These are phyloP conservation scores for Volucella inflata DNA, from an alignment of 2,888 invertebrate genomes.

Conservation along the genomic window DNA sequence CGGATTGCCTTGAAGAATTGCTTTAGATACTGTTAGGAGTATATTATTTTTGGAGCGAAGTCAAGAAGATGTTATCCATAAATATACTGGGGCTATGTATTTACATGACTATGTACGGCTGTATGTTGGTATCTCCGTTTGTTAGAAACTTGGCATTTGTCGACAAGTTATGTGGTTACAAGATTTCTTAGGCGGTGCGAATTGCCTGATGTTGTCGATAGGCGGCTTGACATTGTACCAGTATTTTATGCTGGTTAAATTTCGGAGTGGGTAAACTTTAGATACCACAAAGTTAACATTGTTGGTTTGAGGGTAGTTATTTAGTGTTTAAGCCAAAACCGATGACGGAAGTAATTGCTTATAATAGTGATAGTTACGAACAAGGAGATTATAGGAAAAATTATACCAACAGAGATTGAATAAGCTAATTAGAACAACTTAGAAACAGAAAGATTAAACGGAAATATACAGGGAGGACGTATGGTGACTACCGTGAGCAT, in stretches of 20 bases:
- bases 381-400: constrained; percentile 25
- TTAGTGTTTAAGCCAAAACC: constrained; percentile 49
- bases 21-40: constrained; percentile 61
- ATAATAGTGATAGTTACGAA: constrained; percentile 28
- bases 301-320: constrained; percentile 15
- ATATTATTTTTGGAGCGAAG: constrained; percentile 70
- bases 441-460: constrained; percentile 5
- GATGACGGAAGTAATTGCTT: constrained; percentile 63
- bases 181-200: constrained; percentile 67
- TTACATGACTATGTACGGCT: too few species aligned
- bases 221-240: constrained; percentile 40
- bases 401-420: constrained; percentile 28
- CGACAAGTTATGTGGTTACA: constrained; percentile 74
- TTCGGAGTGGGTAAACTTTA: constrained; percentile 27
- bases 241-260: constrained; percentile 12
- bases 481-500: not conserved
- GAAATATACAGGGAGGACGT: not conserved
- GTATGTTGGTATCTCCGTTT: constrained; percentile 22
- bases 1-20: constrained; percentile 61
- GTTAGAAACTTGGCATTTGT: constrained; percentile 71
- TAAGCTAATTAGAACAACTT: constrained; percentile 37
- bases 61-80: constrained; percentile 73
- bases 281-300: constrained; percentile 51
- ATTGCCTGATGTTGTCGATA: constrained; percentile 64
- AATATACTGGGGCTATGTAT: constrained; percentile 48